These are phyloP conservation scores for Palloptera scutellata DNA, from an alignment of 2,888 invertebrate genomes.

Conservation along the genomic window DNA sequence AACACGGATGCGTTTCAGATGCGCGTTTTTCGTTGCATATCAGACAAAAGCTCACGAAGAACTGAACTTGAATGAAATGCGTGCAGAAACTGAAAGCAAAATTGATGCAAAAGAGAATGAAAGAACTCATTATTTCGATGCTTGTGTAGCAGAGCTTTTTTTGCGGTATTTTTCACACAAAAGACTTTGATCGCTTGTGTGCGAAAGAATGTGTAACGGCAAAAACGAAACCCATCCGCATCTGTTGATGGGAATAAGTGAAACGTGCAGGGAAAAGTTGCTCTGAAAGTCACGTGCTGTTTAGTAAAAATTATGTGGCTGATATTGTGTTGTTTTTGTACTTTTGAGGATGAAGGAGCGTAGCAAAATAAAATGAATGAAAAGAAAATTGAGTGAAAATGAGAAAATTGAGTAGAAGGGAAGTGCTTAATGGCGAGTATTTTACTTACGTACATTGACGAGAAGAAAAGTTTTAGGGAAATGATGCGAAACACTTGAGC, in stretches of 20 bases:
- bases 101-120: too few relatives aligned
- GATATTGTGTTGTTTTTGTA: too few relatives aligned
- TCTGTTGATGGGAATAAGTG: too few relatives aligned
- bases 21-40: constrained; percentile 33
- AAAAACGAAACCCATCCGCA: too few relatives aligned
- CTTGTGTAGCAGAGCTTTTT: constrained; percentile 11
- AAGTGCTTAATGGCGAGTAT: too few relatives aligned
- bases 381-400: not conserved
- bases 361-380: constrained; percentile 21
- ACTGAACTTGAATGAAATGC: constrained; percentile 33
- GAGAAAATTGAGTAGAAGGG: too few relatives aligned
- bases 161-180: not conserved
- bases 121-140: too few relatives aligned
- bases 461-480: not conserved
- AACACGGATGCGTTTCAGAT: not conserved
- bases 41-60: constrained; percentile 45
- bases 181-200: not conserved
- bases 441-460: too few relatives aligned
- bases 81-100: not conserved
- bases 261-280: too few relatives aligned
- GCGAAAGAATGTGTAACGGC: not conserved
- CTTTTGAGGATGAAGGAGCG: constrained; percentile 18
- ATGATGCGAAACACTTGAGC: constrained; percentile 11
- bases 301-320: too few relatives aligned
- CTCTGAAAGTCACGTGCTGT: constrained; percentile 17